A percentile compares a stretch with the other conserved stretches of the same genome.
Conservation (phyloP, 2,113 vertebrate genomes). For the Caretta caretta region DNA sequence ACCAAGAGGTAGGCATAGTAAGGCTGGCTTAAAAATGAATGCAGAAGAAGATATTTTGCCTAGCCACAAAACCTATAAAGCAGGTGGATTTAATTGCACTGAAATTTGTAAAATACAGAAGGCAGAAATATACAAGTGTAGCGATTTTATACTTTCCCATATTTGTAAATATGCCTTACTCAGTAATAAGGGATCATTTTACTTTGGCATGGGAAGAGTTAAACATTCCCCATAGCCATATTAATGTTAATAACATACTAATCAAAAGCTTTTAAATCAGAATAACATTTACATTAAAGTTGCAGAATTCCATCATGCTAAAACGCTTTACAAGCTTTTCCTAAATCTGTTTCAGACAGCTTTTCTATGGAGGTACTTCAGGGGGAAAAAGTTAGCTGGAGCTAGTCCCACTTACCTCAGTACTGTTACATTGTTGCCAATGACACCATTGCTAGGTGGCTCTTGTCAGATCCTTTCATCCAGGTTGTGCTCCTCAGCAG, state of each 20-base stretch:
- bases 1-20: background rate
- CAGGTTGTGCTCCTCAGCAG: accelerated
- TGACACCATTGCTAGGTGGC: background rate
- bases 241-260: conserved; percentile 50
- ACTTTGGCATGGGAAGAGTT: conserved; percentile 29
- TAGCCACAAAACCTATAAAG: background rate
- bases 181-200: background rate
- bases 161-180: background rate
- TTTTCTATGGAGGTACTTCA: background rate
- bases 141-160: accelerated
- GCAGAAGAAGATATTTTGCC: accelerated
- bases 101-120: background rate
- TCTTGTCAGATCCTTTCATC: accelerated
- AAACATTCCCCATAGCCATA: background rate
- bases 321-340: conserved; percentile 57
- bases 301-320: conserved; percentile 46
- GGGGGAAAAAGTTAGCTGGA: background rate
- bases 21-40: background rate
- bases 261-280: conserved; percentile 67
- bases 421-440: background rate
- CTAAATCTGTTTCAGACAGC: conserved; percentile 43
- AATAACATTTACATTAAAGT: conserved; percentile 45
- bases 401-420: accelerated
- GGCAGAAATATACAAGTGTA: accelerated
- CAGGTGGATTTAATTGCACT: accelerated